phyloP scores from a whole-genome alignment of 2,113 vertebrate species.

The Pachycephala philippinensis region DNA sequence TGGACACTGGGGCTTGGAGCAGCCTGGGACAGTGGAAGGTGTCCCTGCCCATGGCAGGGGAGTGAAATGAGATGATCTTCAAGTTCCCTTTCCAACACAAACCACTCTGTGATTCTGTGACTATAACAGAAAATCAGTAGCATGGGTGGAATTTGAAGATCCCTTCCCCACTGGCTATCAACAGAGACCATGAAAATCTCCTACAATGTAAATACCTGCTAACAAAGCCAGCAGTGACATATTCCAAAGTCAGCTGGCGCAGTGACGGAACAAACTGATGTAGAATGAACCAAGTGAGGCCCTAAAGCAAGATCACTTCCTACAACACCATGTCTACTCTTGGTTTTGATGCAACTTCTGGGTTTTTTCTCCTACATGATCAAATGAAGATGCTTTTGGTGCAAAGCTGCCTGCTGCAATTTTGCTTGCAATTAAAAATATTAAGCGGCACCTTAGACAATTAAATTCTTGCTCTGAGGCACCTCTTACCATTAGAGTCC shows the following conservation, averaged over 20 bases:
- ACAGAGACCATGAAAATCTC: not conserved
- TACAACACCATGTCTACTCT: not conserved
- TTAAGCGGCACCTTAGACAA: constrained; percentile 54
- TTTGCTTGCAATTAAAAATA: not conserved
- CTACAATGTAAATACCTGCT: not conserved
- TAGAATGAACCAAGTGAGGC: not conserved
- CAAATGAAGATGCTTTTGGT: not conserved
- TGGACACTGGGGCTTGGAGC: not conserved
- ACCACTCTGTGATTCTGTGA: not conserved
- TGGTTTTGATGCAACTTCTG: not conserved
- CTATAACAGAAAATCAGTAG: not conserved
- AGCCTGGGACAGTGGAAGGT: not conserved
- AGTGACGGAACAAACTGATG: not conserved
- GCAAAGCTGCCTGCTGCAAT: not conserved
- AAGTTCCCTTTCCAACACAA: not conserved
- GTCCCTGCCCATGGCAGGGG: too few relatives aligned
- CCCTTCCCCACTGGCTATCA: not conserved
- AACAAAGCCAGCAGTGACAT: not conserved
- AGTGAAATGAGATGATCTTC: not conserved
- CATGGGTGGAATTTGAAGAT: not conserved
- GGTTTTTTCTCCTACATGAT: not conserved
- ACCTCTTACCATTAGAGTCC: constrained; percentile 82
- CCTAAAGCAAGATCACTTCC: not conserved
- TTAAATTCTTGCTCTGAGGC: constrained; percentile 29
- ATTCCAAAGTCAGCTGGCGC: not conserved